Percentiles rank a stretch among this genome's conserved stretches.
Evolutionary conservation across 2,113 vertebrate genomes (phyloP).

Genomic region (Myxocyprinus asiaticus): DNA sequence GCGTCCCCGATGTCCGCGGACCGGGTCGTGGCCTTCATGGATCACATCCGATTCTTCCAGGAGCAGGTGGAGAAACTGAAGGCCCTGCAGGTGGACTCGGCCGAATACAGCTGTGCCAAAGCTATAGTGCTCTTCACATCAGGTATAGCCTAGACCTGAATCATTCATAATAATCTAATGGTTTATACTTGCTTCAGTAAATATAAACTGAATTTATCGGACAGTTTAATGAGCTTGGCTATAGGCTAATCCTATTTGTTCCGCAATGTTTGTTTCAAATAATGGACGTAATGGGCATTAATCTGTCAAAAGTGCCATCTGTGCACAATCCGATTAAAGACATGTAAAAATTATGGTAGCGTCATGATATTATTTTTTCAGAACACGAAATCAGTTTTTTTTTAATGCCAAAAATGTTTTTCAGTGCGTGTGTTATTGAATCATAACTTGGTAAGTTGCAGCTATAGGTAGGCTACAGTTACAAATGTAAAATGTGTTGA

Average conservation of each 20-base stretch:
- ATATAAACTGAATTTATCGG: background rate
- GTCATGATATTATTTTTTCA: no score
- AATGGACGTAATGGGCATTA: background rate
- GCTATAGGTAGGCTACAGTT: no score
- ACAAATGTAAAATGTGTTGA: no score
- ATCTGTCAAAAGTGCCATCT: constrained; percentile 6
- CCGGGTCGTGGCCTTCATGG: constrained; percentile 97
- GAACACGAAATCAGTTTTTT: no score
- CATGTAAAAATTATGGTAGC: background rate
- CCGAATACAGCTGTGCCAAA: constrained; percentile 97
- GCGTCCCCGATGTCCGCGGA: constrained; percentile 96
- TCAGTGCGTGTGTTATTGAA: no score
- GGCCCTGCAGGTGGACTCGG: constrained; percentile 94
- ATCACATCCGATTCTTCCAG: constrained; percentile 98
- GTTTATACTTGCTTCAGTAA: background rate
- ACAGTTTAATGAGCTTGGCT: background rate
- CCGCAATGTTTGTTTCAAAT: background rate
- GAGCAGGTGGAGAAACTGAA: constrained; percentile 98
- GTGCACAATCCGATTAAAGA: background rate
- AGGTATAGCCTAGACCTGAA: constrained; percentile 73
- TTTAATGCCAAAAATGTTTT: no score
- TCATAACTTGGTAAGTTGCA: no score
- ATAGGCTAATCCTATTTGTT: background rate
- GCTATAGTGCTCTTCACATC: constrained; percentile 97
- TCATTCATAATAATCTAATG: background rate